These are phyloP conservation scores for Lepilemur ruficaudatus DNA, from an alignment of 2,797 vertebrate species.

Conservation along the genomic window DNA sequence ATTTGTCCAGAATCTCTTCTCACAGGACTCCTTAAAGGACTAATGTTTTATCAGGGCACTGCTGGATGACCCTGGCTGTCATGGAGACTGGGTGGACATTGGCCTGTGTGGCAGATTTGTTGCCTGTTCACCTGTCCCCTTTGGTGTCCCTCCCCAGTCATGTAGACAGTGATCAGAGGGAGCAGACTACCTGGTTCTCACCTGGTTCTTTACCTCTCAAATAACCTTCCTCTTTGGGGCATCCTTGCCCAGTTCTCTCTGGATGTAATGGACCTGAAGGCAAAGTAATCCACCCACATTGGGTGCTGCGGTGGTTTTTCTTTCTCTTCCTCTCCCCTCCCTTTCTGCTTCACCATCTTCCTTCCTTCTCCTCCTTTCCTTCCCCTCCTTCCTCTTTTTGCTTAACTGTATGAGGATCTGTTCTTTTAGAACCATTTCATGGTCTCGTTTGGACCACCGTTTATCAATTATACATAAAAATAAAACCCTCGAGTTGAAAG, in stretches of 20 bases:
- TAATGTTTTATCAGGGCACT: fast-evolving
- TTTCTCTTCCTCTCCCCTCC: background rate
- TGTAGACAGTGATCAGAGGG: background rate
- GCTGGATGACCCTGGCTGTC: fast-evolving
- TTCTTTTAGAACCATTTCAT: background rate
- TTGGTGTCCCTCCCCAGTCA: fast-evolving
- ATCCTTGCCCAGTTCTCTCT: background rate
- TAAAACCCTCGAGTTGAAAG: background rate
- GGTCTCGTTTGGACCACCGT: background rate
- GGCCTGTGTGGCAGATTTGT: fast-evolving
- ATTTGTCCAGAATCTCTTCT: background rate
- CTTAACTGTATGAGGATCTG: fast-evolving
- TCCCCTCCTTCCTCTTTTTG: too few species aligned
- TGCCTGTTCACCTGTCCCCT: background rate
- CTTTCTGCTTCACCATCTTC: background rate
- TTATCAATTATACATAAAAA: background rate
- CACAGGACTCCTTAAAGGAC: background rate
- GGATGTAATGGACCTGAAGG: background rate
- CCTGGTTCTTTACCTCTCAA: background rate
- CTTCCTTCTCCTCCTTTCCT: background rate
- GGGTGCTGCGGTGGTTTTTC: background rate
- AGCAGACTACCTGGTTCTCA: background rate
- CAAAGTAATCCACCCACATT: background rate
- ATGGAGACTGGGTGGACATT: fast-evolving
- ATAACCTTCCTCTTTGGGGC: background rate